Base-by-base conservation (phyloP, 2,797 vertebrate genomes). In the Paedocypris micromegethes region DNA sequence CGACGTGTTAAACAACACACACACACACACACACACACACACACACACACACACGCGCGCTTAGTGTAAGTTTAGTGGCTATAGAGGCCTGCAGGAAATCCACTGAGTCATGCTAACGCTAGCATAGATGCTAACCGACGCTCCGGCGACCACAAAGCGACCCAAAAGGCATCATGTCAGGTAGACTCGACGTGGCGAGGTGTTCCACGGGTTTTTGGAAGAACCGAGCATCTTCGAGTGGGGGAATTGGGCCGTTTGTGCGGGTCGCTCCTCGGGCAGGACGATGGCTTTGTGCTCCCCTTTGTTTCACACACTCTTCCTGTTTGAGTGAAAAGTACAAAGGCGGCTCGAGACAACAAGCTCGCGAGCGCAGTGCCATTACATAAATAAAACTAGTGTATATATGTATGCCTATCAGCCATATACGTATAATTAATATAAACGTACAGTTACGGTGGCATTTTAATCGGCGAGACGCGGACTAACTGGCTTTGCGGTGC, bases 91-190 rank as follows among this genome's bases (percentile, higher is more conserved):
- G 46, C 69, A 61, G 75, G 73, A 86, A 89, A 90, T 88, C 81
- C 83, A 90, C 89, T 84, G 88, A 90, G 89, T 90, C 89, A 90
- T 87, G 88, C 89, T 90, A 90, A 77, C 51, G 41, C 39, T 44
- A 51, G 65, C 64, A 37, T 7, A 0, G 1, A 3, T 3, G 72
- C 72, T 74, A 75, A 59, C 72, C 43, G 38, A 23, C 65, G 42
- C 61, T 5, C 56, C 9, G 51, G 3, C 9, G 4, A 9, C 3
- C 50, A 41, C 5, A 54, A 60, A 23, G 66, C 44, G 3, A 9
- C 6, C 2, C 48, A 42, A 56, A 5, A 3, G 23, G 2, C 3
- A 8, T 45, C 5, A 9, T 58, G 43, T 5, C 5, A 5, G n/a
- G 0, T 3, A 2, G 37, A 5, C 3, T 9, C 5, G 2, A 9